Evolutionary conservation across 2,113 vertebrate genomes (phyloP).

Genomic region (Archilochus colubris): DNA sequence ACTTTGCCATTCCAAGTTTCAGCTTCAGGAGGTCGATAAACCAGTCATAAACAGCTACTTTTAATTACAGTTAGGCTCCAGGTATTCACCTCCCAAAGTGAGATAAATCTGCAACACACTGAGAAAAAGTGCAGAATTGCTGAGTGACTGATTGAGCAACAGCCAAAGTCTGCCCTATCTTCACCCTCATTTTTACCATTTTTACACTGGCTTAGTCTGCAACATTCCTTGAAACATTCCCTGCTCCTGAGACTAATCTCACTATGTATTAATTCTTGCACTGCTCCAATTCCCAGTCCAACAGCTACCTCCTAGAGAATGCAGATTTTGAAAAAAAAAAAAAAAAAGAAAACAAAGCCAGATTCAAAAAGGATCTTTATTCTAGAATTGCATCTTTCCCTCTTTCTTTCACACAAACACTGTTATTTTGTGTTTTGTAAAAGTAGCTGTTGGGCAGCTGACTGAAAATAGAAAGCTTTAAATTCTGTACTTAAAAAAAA

Average conservation of each 20-base stretch:
- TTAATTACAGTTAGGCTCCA: background rate
- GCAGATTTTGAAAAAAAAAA: background rate
- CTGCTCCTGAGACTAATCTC: background rate
- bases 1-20: background rate
- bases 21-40: background rate
- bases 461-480: background rate
- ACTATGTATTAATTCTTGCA: background rate
- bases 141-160: background rate
- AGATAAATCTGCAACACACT: background rate
- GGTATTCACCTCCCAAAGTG: background rate
- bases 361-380: background rate
- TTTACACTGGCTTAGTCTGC: background rate
- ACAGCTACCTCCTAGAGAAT: background rate
- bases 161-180: background rate
- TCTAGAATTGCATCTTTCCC: background rate
- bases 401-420: background rate
- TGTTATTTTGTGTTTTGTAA: background rate
- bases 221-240: background rate
- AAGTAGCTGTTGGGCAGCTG: background rate
- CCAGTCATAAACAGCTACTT: background rate
- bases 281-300: background rate
- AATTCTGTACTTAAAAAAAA: background rate
- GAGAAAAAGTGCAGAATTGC: background rate
- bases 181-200: background rate
- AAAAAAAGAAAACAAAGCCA: background rate